phyloP scores from a whole-genome alignment of 2,113 vertebrate species.

The Enhydra lutris region DNA sequence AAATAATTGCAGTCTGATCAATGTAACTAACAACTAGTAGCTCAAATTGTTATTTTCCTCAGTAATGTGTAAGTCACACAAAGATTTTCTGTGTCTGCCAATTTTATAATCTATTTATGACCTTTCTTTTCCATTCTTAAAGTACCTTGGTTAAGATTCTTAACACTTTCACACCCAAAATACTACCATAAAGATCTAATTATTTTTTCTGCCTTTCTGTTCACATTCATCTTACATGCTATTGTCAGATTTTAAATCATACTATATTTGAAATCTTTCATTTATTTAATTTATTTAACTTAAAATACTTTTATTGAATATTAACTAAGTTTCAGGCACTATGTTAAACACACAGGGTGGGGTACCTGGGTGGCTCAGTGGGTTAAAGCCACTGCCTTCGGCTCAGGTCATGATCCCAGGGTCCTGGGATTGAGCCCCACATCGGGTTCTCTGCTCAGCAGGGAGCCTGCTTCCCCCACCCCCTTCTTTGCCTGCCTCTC shows the following conservation, averaged over 20 bases:
- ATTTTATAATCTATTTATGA: background rate
- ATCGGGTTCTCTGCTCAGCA: too few species aligned
- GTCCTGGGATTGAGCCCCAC: too few species aligned
- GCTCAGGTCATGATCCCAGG: too few species aligned
- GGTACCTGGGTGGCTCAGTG: too few species aligned
- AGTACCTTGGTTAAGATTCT: background rate
- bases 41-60: background rate
- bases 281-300: background rate
- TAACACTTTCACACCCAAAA: background rate
- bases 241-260: background rate
- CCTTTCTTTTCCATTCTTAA: background rate
- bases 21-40: background rate
- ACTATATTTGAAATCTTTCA: background rate
- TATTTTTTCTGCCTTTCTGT: background rate
- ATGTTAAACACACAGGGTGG: background rate
- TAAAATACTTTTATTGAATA: background rate
- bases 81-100: background rate
- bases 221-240: background rate
- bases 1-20: slow-evolving; percentile 39
- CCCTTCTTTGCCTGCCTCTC: too few species aligned
- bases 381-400: too few species aligned
- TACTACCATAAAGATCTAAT: background rate
- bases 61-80: background rate
- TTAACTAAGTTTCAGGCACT: background rate
- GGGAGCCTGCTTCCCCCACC: too few species aligned